Base-by-base conservation (phyloP, 2,888 invertebrate genomes). In the Eupithecia insigniata region DNA sequence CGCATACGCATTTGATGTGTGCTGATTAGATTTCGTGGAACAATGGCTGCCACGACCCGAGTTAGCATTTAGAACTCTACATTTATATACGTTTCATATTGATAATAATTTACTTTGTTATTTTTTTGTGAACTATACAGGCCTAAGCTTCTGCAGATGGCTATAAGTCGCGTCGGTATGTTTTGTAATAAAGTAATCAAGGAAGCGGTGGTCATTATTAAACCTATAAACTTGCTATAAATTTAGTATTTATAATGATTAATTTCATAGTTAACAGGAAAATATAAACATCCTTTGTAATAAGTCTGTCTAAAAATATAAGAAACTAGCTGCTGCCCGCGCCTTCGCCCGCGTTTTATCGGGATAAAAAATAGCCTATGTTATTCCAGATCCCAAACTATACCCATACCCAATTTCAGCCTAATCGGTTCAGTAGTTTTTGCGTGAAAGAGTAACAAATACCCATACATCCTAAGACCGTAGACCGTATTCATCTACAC, bases 11-110 rank as follows among this genome's bases (percentile, higher is more conserved):
- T 81, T 78, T 79, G 72, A 79, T 77, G 73, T 77, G 79, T 80
- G 76, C 79, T 78, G 78, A 79, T 80, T 79, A 78, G 79, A 77
- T 81, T 81, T 82, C 76, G 70, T 77, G 70, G 76, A 81, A 81
- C 77, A 84, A 81, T 81, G 73, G 75, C 74, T 72, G 71, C 69
- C 62, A 71, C 67, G 60, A 65, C 64, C 64, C 34, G 36, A 64
- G 36, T 26, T 26, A 34, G 36, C 34, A 34, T 64, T 64, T 64
- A 12, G 26, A n/a, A 64, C 7, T 62, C 22, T 34, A 28, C 30
- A 55, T 55, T 55, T 26, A 26, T 26, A 26, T 22, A 22, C n/a
- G 10, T 51, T 51, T 55, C 6, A 12, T 26, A 10, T 26, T 55
- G 22, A 55, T 14, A n/a, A 46, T 46, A 22, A 22, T 46, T 46